A percentile compares a stretch with the other conserved stretches of the same genome.
These are phyloP conservation scores for Chrysogorgia sp. DNA, from an alignment of 92 coral and sea anemone species.

Conservation along the genomic window DNA sequence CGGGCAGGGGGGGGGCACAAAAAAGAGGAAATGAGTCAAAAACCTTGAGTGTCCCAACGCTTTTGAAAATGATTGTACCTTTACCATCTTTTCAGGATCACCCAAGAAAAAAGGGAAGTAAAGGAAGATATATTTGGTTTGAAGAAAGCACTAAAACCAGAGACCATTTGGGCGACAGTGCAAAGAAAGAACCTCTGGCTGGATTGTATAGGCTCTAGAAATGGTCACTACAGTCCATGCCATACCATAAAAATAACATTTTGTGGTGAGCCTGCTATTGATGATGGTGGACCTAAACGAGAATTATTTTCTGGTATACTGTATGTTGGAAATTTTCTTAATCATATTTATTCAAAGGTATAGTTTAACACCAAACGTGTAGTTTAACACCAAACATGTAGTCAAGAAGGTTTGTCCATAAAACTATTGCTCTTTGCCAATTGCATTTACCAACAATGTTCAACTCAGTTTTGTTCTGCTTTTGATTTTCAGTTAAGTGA, in stretches of 20 bases:
- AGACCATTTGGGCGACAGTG: not conserved
- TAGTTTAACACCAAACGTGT: too few relatives aligned
- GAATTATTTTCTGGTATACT: constrained; percentile 14
- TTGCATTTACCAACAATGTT: not conserved
- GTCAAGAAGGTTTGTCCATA: not conserved
- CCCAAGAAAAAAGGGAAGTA: not conserved
- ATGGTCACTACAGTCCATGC: not conserved
- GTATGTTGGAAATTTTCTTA: too few relatives aligned
- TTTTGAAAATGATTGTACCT: too few relatives aligned
- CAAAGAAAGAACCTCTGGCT: constrained; percentile 19
- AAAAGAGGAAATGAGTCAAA: too few relatives aligned
- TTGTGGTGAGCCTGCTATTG: constrained; percentile 24
- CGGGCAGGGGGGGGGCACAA: too few relatives aligned
- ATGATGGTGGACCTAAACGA: not conserved
- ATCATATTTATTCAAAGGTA: too few relatives aligned
- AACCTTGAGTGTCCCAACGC: too few relatives aligned
- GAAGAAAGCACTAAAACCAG: constrained; percentile 2
- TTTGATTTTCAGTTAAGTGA: not conserved
- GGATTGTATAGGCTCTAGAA: constrained; percentile 1
- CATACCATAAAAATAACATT: constrained; percentile 10
- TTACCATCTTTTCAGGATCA: too few relatives aligned
- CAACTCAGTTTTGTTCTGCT: not conserved
- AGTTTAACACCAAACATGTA: not conserved
- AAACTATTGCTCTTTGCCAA: not conserved
- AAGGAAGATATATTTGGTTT: not conserved